phyloP scores from a whole-genome alignment of 2,888 invertebrate species.

The Drosophila emarginata region DNA sequence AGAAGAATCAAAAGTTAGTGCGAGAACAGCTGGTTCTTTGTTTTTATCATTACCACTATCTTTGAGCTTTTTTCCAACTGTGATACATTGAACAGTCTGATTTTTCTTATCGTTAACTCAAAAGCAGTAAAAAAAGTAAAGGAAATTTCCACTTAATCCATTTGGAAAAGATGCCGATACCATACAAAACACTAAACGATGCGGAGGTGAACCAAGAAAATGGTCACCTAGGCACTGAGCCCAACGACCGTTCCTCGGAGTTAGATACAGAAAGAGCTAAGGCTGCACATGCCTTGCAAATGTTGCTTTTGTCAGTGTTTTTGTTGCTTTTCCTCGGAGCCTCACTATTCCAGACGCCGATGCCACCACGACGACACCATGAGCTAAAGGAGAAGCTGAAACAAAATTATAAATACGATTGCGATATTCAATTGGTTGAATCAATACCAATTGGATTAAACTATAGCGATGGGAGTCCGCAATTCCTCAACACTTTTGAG shows the following conservation, averaged over 20 bases:
- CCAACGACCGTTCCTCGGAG: not conserved
- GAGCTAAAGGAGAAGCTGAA: not conserved
- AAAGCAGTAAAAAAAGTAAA: too few relatives aligned
- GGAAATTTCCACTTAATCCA: too few relatives aligned
- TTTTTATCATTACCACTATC: too few relatives aligned
- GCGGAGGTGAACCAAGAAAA: conserved; percentile 46
- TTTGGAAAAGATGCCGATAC: conserved; percentile 41
- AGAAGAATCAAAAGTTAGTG: too few relatives aligned
- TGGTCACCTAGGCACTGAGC: not conserved
- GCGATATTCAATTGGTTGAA: conserved; percentile 90
- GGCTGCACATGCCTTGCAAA: conserved; percentile 50
- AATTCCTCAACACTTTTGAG: conserved; percentile 88
- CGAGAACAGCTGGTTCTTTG: too few relatives aligned
- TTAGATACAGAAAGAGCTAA: conserved; percentile 33
- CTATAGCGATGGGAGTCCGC: conserved; percentile 85
- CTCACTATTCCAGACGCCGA: conserved; percentile 40
- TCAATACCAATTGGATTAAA: conserved; percentile 95
- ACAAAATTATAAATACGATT: conserved; percentile 23
- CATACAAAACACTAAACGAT: conserved; percentile 40
- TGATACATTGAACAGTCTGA: not conserved
- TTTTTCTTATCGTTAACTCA: too few relatives aligned
- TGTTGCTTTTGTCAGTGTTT: conserved; percentile 51
- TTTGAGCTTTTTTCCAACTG: too few relatives aligned
- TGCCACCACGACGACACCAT: conserved; percentile 12
- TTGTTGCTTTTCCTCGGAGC: conserved; percentile 58